Conservation (phyloP, 1,140 invertebrate species). For the Steinernema khuongi region DNA sequence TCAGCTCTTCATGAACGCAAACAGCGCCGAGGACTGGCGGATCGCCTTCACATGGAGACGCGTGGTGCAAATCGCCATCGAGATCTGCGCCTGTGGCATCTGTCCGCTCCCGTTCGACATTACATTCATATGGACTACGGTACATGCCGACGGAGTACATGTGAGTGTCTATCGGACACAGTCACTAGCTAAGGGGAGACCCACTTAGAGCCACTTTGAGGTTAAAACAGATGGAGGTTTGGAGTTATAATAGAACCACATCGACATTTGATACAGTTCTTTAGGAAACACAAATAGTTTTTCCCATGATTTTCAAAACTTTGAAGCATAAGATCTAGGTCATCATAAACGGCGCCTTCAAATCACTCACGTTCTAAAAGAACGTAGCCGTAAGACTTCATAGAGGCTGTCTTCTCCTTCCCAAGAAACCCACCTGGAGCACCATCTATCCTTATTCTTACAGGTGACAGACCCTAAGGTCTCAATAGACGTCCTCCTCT, state of each 20-base stretch:
- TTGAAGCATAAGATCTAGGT: too few relatives aligned
- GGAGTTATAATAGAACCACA: too few relatives aligned
- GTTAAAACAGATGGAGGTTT: too few relatives aligned
- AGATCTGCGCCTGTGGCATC: slow-evolving; percentile 87
- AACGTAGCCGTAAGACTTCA: too few relatives aligned
- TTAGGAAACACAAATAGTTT: too few relatives aligned
- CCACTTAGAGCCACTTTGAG: too few relatives aligned
- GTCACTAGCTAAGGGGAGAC: not conserved
- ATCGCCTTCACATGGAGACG: slow-evolving; percentile 98
- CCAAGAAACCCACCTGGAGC: not conserved
- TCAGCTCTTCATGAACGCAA: slow-evolving; percentile 98
- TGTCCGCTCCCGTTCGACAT: slow-evolving; percentile 95
- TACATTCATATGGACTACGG: slow-evolving; percentile 89
- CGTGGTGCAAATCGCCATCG: slow-evolving; percentile 82
- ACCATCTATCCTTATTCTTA: not conserved
- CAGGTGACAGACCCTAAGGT: slow-evolving; percentile 44
- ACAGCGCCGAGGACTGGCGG: slow-evolving; percentile 98
- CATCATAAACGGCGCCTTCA: too few relatives aligned
- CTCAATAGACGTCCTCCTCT: slow-evolving; percentile 58
- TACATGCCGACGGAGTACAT: slow-evolving; percentile 70
- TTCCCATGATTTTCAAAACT: too few relatives aligned
- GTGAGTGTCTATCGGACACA: not conserved
- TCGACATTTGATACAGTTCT: too few relatives aligned
- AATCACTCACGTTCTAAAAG: too few relatives aligned
- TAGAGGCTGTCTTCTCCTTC: not conserved